A percentile compares a stretch with the other conserved stretches of the same genome.
Conservation (phyloP, 2,888 invertebrate species). For the Charanyca ferruginea region DNA sequence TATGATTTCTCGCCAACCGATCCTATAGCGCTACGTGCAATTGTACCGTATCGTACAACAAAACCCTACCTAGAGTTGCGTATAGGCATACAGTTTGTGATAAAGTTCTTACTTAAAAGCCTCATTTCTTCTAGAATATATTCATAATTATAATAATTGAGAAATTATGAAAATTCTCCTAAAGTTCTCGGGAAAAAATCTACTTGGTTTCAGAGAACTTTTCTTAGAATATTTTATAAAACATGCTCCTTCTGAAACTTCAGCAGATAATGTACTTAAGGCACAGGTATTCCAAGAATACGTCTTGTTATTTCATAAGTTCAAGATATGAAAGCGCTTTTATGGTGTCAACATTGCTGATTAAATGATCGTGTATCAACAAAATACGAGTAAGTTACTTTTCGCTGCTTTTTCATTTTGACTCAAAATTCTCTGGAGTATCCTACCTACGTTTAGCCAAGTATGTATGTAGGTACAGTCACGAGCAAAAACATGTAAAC, state of each 20-base stretch:
- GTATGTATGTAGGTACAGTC: no score
- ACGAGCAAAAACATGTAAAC: no score
- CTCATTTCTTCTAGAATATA: no score
- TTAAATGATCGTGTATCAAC: conserved; percentile 15
- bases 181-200: background rate
- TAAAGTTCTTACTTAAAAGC: background rate
- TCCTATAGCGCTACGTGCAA: conserved; percentile 4
- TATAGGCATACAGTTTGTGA: background rate
- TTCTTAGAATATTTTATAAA: background rate
- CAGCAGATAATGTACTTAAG: background rate
- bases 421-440: background rate
- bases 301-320: conserved; percentile 12
- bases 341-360: background rate
- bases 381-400: conserved; percentile 1
- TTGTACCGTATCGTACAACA: conserved; percentile 18
- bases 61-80: background rate
- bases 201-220: background rate
- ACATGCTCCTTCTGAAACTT: background rate
- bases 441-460: background rate
- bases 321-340: conserved; percentile 16
- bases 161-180: background rate
- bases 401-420: conserved; percentile 5
- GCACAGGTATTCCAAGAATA: background rate
- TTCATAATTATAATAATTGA: no score
- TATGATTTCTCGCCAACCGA: conserved; percentile 1